Conservation (phyloP, 2,888 invertebrate genomes). For the Imbricaverruca yamaguchii region DNA sequence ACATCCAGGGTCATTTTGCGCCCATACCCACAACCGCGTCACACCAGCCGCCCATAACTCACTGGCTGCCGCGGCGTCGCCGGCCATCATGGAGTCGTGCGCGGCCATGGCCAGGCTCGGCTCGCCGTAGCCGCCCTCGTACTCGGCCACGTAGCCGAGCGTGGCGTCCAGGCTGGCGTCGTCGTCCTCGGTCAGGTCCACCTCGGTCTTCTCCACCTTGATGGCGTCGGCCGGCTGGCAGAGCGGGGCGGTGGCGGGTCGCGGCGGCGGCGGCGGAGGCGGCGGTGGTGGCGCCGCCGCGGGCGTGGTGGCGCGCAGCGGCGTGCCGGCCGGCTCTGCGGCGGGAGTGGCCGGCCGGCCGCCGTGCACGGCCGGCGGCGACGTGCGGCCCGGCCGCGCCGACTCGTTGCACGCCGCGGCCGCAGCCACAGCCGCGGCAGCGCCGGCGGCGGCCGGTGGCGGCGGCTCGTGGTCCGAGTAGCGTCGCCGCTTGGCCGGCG, state of each 20-base stretch:
- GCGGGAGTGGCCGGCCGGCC: too few species aligned
- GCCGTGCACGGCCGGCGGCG: too few species aligned
- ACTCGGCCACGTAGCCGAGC: slow-evolving; percentile 19
- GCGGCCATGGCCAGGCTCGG: not conserved
- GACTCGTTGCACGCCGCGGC: too few species aligned
- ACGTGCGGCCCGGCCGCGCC: too few species aligned
- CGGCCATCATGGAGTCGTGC: not conserved
- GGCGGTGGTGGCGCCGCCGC: not conserved
- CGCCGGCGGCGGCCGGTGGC: not conserved
- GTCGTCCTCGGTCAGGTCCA: not conserved
- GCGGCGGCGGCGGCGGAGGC: not conserved
- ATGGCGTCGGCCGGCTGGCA: not conserved
- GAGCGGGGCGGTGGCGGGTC: not conserved
- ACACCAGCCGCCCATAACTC: not conserved
- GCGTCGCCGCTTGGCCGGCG: not conserved
- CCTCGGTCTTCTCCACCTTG: not conserved
- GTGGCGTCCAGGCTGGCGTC: not conserved
- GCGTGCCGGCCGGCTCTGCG: too few species aligned
- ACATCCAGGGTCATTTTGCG: too few species aligned
- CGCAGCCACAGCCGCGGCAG: not conserved
- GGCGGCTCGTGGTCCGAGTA: not conserved
- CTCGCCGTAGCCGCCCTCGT: not conserved
- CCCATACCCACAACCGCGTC: too few species aligned
- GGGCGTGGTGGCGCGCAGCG: too few species aligned
- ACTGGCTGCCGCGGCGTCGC: not conserved